Conservation (phyloP, 2,888 invertebrate genomes). For the Cryptocephalus primarius region DNA sequence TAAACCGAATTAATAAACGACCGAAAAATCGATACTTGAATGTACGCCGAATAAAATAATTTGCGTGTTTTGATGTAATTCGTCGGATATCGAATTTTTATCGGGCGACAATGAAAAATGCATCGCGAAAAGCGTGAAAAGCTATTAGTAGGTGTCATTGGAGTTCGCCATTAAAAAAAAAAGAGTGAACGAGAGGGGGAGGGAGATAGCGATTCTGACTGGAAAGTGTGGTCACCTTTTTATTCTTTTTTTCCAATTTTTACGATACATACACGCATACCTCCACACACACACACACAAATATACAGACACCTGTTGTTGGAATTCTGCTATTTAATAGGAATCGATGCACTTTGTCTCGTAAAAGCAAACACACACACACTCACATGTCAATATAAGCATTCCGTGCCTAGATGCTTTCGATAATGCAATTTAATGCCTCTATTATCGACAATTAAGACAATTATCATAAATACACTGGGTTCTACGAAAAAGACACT, state of each 20-base stretch:
- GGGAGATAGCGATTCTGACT: slow-evolving; percentile 9
- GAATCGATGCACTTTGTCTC: slow-evolving; percentile 28
- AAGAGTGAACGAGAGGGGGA: neutral
- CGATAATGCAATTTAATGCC: neutral
- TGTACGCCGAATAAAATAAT: slow-evolving; percentile 17
- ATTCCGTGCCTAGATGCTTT: neutral
- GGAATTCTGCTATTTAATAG: slow-evolving; percentile 24
- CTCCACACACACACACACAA: too few species aligned
- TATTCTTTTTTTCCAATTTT: slow-evolving; percentile 10
- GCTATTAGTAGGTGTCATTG: slow-evolving; percentile 37
- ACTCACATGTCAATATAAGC: slow-evolving; percentile 2
- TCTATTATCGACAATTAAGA: too few species aligned
- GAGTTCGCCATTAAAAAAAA: slow-evolving; percentile 27
- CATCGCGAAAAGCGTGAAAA: slow-evolving; percentile 20
- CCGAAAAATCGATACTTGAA: too few species aligned
- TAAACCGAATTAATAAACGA: too few species aligned
- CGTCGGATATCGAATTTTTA: slow-evolving; percentile 28
- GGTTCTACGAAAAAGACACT: too few species aligned
- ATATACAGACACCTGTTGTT: slow-evolving; percentile 30
- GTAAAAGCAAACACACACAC: slow-evolving; percentile 6
- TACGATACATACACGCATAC: slow-evolving; percentile 1
- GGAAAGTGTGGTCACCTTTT: slow-evolving; percentile 24
- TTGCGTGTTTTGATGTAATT: slow-evolving; percentile 22
- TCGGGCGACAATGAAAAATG: slow-evolving; percentile 25
- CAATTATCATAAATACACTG: too few species aligned